A percentile compares a stretch with the other conserved stretches of the same genome.
These are phyloP conservation scores for Anarhynchus alexandrinus DNA, from an alignment of 2,113 vertebrate genomes.

Conservation along the genomic window DNA sequence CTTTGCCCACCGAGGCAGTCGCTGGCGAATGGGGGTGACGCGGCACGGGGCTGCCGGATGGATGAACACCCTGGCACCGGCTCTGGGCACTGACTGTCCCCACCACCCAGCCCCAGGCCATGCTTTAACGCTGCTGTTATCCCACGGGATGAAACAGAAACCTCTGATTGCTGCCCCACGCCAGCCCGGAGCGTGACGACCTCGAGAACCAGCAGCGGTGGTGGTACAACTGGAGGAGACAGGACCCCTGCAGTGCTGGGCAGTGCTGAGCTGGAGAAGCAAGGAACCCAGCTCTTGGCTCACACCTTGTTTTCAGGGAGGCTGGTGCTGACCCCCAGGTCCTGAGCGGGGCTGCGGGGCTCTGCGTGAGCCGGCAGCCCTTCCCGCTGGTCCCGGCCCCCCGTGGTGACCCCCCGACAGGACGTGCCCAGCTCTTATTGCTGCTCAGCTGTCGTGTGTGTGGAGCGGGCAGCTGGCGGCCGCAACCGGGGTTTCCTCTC, in stretches of 20 bases:
- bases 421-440: neutral
- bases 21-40: fast-evolving
- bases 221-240: neutral
- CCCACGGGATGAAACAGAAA: neutral
- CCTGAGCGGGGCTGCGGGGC: neutral
- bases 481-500: neutral
- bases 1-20: fast-evolving
- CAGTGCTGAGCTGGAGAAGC: neutral
- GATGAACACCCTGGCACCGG: fast-evolving
- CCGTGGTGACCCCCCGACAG: fast-evolving
- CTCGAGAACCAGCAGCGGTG: fast-evolving
- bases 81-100: neutral
- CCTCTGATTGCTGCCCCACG: fast-evolving
- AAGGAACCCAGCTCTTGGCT: neutral
- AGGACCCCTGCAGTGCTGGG: neutral
- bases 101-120: neutral
- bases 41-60: fast-evolving
- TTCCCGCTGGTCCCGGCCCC: neutral
- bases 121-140: fast-evolving
- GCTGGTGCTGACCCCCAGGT: too few relatives aligned
- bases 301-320: too few relatives aligned
- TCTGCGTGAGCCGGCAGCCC: neutral
- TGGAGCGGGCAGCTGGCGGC: neutral
- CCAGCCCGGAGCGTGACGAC: neutral
- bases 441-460: neutral